phyloP scores from a whole-genome alignment of 1,140 invertebrate genomes.

The Apis dorsata region DNA sequence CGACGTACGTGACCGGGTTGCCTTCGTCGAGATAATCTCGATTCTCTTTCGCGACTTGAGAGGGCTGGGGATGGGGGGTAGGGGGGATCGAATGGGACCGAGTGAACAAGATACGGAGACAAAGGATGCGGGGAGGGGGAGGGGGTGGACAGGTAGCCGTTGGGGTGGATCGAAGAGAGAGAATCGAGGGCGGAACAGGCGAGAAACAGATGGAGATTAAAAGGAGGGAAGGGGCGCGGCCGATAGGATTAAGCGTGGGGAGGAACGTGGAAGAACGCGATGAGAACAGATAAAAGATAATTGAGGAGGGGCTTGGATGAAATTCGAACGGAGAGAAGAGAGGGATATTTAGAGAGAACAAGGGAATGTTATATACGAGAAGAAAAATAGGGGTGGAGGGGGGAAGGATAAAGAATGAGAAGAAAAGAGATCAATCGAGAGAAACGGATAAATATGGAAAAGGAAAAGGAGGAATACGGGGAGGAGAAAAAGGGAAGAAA shows the following conservation, averaged over 20 bases:
- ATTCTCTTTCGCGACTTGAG: conserved; percentile 50
- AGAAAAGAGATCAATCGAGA: not conserved
- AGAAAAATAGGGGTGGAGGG: not conserved
- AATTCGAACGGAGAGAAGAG: conserved; percentile 8
- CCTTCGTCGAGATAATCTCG: conserved; percentile 57
- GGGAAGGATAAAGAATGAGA: not conserved
- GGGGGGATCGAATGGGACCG: not conserved
- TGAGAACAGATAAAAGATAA: conserved; percentile 35
- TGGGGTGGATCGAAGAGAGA: not conserved
- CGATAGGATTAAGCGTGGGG: conserved; percentile 22
- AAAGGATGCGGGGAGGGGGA: not conserved
- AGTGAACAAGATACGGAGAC: not conserved
- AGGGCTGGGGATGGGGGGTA: not conserved
- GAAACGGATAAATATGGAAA: not conserved
- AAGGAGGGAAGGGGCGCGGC: conserved; percentile 7
- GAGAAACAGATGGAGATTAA: conserved; percentile 46
- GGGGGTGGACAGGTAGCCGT: conserved; percentile 14
- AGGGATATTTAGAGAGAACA: not conserved
- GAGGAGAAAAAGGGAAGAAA: not conserved
- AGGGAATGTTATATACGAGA: not conserved
- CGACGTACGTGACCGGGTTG: conserved; percentile 62
- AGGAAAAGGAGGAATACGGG: not conserved
- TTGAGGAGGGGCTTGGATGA: conserved; percentile 8
- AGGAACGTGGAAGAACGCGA: conserved; percentile 4
- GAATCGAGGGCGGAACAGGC: not conserved